Percentiles rank a stretch among this genome's conserved stretches.
These are phyloP conservation scores for Cossypha polioptera DNA, from an alignment of 2,797 vertebrate species.

Conservation along the genomic window DNA sequence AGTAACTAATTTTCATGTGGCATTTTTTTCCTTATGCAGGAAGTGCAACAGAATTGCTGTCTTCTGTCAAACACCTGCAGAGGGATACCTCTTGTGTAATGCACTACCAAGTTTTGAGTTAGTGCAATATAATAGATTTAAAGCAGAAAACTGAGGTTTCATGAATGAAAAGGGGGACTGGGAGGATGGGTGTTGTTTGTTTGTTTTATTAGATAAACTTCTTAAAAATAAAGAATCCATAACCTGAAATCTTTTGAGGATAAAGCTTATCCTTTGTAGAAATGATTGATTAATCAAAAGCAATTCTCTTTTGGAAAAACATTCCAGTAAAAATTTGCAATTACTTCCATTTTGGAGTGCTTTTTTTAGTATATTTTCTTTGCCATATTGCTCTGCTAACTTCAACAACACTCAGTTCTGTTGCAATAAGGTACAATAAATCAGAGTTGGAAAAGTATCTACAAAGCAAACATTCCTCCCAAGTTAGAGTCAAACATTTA, in stretches of 20 bases:
- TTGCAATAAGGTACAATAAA: not conserved
- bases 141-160: not conserved
- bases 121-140: not conserved
- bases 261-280: not conserved
- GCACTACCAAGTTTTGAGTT: not conserved
- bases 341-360: not conserved
- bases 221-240: not conserved
- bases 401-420: not conserved
- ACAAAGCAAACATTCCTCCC: not conserved
- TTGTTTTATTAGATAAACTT: not conserved
- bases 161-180: not conserved
- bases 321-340: not conserved
- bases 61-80: not conserved
- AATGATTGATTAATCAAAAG: not conserved
- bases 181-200: fast-evolving
- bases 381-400: not conserved
- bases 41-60: not conserved
- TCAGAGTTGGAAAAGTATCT: not conserved
- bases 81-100: not conserved
- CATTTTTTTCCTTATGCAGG: not conserved
- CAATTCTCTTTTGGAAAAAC: not conserved
- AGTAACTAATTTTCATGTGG: not conserved
- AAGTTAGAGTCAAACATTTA: not conserved
- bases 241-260: not conserved
- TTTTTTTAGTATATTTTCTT: not conserved